Percentiles rank a stretch among this genome's conserved stretches.
These are phyloP conservation scores for Eupithecia centaureata DNA, from an alignment of 2,888 invertebrate genomes.

Conservation along the genomic window DNA sequence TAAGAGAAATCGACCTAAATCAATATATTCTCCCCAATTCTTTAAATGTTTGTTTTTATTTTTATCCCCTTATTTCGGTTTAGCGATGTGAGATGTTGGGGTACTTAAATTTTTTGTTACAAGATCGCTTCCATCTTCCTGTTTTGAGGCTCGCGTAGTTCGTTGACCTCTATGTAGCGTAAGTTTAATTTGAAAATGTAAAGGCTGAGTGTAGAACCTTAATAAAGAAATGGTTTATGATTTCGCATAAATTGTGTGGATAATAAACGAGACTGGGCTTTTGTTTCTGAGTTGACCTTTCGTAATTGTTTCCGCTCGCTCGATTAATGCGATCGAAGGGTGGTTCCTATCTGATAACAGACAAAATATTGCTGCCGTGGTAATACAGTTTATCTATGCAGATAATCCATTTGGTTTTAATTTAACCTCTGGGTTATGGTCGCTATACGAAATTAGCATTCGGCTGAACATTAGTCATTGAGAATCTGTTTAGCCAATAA, in stretches of 20 bases:
- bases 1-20: conserved; percentile 39
- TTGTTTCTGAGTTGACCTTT: conserved; percentile 59
- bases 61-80: conserved; percentile 41
- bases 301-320: conserved; percentile 64
- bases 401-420: conserved; percentile 9
- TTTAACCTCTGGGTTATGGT: conserved; percentile 9
- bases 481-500: background rate
- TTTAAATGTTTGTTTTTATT: conserved; percentile 44
- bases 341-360: conserved; percentile 51
- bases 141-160: conserved; percentile 32
- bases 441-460: background rate
- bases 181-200: conserved; percentile 32
- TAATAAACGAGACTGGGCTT: conserved; percentile 40
- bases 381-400: conserved; percentile 6
- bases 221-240: conserved; percentile 28
- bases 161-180: conserved; percentile 35
- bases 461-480: conserved; percentile 11
- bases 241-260: conserved; percentile 19
- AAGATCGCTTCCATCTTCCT: conserved; percentile 36
- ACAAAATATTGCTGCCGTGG: conserved; percentile 10
- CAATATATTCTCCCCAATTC: conserved; percentile 42
- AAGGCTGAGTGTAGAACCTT: conserved; percentile 15
- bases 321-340: conserved; percentile 67
- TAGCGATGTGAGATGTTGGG: conserved; percentile 36
- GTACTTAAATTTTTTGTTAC: conserved; percentile 32